Base-by-base conservation (phyloP, 2,113 vertebrate genomes). In the Rhagologus leucostigma region DNA sequence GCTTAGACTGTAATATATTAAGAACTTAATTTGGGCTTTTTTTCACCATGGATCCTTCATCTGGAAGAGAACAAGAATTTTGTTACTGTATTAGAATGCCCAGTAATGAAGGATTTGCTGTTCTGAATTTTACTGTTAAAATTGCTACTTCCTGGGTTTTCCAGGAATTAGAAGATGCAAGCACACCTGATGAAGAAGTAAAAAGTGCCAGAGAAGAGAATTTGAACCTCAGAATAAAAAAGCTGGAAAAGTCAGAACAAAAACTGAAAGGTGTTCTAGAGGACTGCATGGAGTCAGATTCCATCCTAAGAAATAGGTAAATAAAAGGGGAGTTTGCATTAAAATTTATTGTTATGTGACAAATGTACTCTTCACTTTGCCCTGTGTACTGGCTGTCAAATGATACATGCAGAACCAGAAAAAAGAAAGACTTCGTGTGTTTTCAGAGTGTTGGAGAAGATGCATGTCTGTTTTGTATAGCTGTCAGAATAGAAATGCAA, bases 281-380 rank as follows among this genome's bases (percentile, higher is more conserved):
- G 81, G 96, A 95, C 52, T 59, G 46, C 16, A 0, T 93, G 79
- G 93, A 82, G 50, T 91, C 97, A 8, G 96, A 98, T 78, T 94
- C 96, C 29, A 80, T 93, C 77, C 91, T 97, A 76, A 96, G 88
- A 90, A 97, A 92, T 57, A 98, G 98, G 99, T 99, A 98, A 98
- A 86, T 76, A 26, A 47, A 76, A 56, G 17, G 2, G 0, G 0
- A 0, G 1, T 10, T 74, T 71, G 5, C 7, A 62, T 86, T 84
- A 42, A 41, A 42, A 78, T 71, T 41, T 41, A 37, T 47, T 41
- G 21, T 68, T 37, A 29, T 20, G 3, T 68, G 46, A 60, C 11
- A 82, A 46, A 92, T 15, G 11, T 69, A 22, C 42, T 56, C 23
- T 76, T 81, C 29, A 7, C 7, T 93, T 75, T 84, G 10, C 11